Evolutionary conservation across 2,888 invertebrate species (phyloP).

Genomic region (Notodonta ziczac): DNA sequence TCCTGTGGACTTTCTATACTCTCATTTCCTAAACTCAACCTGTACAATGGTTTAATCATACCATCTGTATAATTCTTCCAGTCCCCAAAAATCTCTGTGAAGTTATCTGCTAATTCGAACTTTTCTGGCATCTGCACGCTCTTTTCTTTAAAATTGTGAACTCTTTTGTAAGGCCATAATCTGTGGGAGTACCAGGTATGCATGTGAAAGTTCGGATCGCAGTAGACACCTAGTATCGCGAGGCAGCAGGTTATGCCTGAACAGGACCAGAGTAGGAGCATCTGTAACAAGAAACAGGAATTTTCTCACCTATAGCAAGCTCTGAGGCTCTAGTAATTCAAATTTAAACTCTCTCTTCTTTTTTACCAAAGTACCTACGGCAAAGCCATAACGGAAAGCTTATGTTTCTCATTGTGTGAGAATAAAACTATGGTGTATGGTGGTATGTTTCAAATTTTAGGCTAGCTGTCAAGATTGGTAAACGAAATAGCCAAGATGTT

Average conservation of each 20-base stretch:
- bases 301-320: too few relatives aligned
- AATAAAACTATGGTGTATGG: too few relatives aligned
- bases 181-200: constrained; percentile 68
- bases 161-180: constrained; percentile 59
- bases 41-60: constrained; percentile 39
- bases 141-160: constrained; percentile 43
- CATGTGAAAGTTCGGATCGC: constrained; percentile 69
- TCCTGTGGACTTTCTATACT: constrained; percentile 38
- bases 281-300: constrained; percentile 53
- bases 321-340: too few relatives aligned
- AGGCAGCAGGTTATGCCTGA: constrained; percentile 76
- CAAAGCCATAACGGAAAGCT: too few relatives aligned
- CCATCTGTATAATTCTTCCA: constrained; percentile 46
- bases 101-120: constrained; percentile 9
- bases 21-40: constrained; percentile 40
- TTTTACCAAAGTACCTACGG: too few relatives aligned
- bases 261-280: constrained; percentile 73
- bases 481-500: not conserved
- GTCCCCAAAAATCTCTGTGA: constrained; percentile 22
- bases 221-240: constrained; percentile 70
- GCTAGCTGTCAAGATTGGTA: too few relatives aligned
- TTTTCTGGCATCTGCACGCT: constrained; percentile 36
- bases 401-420: too few relatives aligned
- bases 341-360: too few relatives aligned
- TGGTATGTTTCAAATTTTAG: too few relatives aligned